A percentile compares a stretch with the other conserved stretches of the same genome.
phyloP scores from a whole-genome alignment of 2,797 vertebrate genomes.

The Coilia nasus region DNA sequence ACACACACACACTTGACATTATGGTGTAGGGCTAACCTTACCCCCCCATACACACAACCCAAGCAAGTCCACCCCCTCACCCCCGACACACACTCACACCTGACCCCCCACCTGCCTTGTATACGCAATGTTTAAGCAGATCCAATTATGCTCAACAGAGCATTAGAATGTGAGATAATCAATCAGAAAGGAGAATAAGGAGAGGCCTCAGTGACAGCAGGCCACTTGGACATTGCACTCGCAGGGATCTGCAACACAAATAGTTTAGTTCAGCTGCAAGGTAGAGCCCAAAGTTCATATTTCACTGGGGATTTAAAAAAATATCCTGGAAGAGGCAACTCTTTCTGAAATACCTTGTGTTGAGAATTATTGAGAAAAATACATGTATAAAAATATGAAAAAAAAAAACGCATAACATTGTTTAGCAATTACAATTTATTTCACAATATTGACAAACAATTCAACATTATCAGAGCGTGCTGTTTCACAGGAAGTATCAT shows the following conservation, averaged over 20 bases:
- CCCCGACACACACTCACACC: slow-evolving; percentile 4
- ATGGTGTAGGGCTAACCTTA: no score
- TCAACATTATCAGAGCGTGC: neutral
- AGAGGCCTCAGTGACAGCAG: neutral
- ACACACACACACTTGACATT: neutral
- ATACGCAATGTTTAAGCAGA: neutral
- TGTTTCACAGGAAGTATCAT: neutral
- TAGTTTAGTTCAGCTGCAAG: neutral
- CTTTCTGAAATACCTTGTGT: neutral
- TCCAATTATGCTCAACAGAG: neutral
- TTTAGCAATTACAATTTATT: neutral
- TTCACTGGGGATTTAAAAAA: neutral
- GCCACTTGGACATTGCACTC: neutral
- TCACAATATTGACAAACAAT: neutral
- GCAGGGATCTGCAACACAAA: neutral
- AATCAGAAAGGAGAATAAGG: neutral
- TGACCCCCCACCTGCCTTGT: neutral
- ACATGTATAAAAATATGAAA: neutral
- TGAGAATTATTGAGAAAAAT: neutral
- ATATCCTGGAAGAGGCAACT: neutral
- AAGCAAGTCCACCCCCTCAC: no score
- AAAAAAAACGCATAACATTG: neutral
- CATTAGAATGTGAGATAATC: neutral
- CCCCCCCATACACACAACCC: neutral
- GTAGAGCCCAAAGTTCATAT: neutral